Conservation (phyloP, 2,888 invertebrate genomes). For the Asteroscopus sphinx region DNA sequence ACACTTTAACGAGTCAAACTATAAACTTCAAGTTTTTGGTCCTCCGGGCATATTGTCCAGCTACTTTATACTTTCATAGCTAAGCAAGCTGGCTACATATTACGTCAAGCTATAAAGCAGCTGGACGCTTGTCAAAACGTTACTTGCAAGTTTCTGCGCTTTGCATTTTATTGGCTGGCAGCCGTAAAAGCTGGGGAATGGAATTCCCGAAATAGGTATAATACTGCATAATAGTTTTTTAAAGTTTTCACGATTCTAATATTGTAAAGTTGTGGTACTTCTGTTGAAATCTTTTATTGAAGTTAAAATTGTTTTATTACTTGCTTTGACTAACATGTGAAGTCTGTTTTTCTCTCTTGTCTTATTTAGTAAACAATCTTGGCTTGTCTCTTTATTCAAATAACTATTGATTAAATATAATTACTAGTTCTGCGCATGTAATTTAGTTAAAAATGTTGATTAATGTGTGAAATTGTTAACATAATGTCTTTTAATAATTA, state of each 20-base stretch:
- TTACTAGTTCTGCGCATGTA: no score
- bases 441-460: no score
- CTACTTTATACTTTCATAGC: conserved; percentile 40
- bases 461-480: no score
- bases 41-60: conserved; percentile 23
- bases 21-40: conserved; percentile 34
- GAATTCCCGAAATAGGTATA: conserved; percentile 22
- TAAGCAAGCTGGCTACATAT: conserved; percentile 34
- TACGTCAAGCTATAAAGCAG: conserved; percentile 34
- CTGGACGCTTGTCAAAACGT: conserved; percentile 51
- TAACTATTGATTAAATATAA: no score
- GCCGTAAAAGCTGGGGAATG: conserved; percentile 35
- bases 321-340: no score
- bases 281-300: background rate
- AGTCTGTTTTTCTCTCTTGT: no score
- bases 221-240: conserved; percentile 12
- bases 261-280: background rate
- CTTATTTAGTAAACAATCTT: no score
- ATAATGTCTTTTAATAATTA: no score
- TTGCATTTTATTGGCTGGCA: conserved; percentile 64
- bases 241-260: conserved; percentile 6
- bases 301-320: no score
- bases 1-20: conserved; percentile 26
- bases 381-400: no score
- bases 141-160: conserved; percentile 62